These are phyloP conservation scores for Papilio glaucus DNA, from an alignment of 1,140 invertebrate species.

Conservation along the genomic window DNA sequence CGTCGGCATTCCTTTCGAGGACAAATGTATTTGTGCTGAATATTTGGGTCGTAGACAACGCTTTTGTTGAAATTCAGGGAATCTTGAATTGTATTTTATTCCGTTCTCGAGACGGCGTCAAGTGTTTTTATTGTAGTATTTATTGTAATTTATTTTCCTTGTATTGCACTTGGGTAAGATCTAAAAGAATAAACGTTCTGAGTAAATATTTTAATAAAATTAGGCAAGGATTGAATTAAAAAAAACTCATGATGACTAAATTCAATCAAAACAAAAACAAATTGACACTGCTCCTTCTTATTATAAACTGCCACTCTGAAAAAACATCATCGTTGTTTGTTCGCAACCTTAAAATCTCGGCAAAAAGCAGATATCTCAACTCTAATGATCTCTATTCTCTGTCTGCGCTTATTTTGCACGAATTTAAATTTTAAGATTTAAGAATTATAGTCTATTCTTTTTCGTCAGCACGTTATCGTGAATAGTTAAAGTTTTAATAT, in stretches of 20 bases:
- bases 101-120: constrained; percentile 3
- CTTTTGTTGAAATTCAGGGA: constrained; percentile 31
- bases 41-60: constrained; percentile 26
- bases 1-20: constrained; percentile 35
- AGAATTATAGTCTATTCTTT: background rate
- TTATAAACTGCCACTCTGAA: too few relatives aligned
- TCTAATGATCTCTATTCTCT: too few relatives aligned
- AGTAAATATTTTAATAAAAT: constrained; percentile 10
- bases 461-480: background rate
- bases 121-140: constrained; percentile 25
- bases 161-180: constrained; percentile 4
- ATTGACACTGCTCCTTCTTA: too few relatives aligned
- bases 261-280: too few relatives aligned
- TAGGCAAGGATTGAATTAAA: too few relatives aligned
- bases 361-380: too few relatives aligned
- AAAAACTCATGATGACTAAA: too few relatives aligned
- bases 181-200: background rate
- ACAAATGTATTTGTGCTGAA: constrained; percentile 39
- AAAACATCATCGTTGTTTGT: too few relatives aligned
- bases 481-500: constrained; percentile 38
- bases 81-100: constrained; percentile 38
- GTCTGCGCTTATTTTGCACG: too few relatives aligned
- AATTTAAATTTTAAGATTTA: background rate
- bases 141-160: constrained; percentile 26
- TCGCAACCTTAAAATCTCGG: too few relatives aligned